Conservation (phyloP, 1,140 invertebrate species). For the Zaprionus camerounensis region DNA sequence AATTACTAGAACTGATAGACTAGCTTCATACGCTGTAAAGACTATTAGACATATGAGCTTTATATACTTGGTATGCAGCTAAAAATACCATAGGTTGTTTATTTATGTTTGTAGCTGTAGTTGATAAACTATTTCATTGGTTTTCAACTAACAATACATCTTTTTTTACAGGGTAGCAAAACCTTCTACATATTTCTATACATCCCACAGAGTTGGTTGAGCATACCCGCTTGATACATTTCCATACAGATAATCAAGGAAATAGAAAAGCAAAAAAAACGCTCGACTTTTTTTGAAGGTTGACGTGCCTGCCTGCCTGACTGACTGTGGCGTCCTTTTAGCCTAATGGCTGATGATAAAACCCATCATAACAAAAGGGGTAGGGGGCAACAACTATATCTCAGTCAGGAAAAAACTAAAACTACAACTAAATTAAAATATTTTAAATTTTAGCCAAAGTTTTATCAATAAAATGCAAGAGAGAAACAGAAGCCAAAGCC, state of each 20-base stretch:
- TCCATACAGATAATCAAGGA: conserved; percentile 17
- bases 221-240: background rate
- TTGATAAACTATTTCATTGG: too few relatives aligned
- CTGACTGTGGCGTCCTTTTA: conserved; percentile 56
- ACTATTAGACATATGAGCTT: background rate
- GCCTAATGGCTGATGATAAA: conserved; percentile 79
- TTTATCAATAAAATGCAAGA: conserved; percentile 78
- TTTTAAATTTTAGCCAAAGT: conserved; percentile 78
- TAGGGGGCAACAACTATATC: conserved; percentile 31
- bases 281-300: conserved; percentile 54
- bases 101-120: background rate
- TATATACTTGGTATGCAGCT: background rate
- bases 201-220: background rate
- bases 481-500: conserved; percentile 20
- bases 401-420: conserved; percentile 41
- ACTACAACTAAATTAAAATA: conserved; percentile 80
- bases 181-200: background rate
- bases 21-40: conserved; percentile 11
- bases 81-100: background rate
- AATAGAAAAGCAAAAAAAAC: conserved; percentile 37
- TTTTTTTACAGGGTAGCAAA: background rate
- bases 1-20: background rate
- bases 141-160: too few relatives aligned
- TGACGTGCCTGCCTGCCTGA: conserved; percentile 12
- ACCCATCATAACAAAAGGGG: conserved; percentile 35